These are phyloP conservation scores for Contarinia nasturtii DNA, from an alignment of 1,140 invertebrate genomes.

Conservation along the genomic window DNA sequence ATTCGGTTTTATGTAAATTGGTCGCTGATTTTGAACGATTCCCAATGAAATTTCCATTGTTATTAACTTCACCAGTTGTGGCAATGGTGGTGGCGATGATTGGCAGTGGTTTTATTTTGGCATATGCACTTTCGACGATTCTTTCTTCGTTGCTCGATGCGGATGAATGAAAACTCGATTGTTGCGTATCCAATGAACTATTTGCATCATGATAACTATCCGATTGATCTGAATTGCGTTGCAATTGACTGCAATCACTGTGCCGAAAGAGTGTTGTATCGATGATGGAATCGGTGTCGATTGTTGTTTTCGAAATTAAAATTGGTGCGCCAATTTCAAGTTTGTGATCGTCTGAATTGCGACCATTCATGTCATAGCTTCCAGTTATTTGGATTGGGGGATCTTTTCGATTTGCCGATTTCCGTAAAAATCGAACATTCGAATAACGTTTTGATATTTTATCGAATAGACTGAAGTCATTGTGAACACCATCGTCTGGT, in stretches of 20 bases:
- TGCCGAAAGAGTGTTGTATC: not conserved
- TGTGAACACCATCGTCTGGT: conserved; percentile 8
- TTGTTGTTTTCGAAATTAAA: conserved; percentile 20
- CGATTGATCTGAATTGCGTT: not conserved
- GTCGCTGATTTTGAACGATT: conserved; percentile 18
- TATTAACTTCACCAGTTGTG: not conserved
- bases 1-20: conserved; percentile 18
- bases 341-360: conserved; percentile 19
- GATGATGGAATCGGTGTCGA: conserved; percentile 17
- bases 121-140: not conserved
- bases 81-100: not conserved
- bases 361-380: conserved; percentile 23
- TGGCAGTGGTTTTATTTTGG: not conserved
- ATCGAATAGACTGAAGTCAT: conserved; percentile 12
- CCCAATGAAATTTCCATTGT: not conserved
- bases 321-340: conserved; percentile 20
- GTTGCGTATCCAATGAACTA: not conserved
- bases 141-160: not conserved
- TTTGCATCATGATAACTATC: not conserved
- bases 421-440: conserved; percentile 11
- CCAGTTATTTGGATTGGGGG: conserved; percentile 12
- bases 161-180: not conserved
- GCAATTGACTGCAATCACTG: not conserved
- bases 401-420: conserved; percentile 13
- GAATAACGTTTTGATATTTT: conserved; percentile 21